Evolutionary conservation across 2,888 invertebrate genomes (phyloP).

Genomic region (Epirrita christyi): DNA sequence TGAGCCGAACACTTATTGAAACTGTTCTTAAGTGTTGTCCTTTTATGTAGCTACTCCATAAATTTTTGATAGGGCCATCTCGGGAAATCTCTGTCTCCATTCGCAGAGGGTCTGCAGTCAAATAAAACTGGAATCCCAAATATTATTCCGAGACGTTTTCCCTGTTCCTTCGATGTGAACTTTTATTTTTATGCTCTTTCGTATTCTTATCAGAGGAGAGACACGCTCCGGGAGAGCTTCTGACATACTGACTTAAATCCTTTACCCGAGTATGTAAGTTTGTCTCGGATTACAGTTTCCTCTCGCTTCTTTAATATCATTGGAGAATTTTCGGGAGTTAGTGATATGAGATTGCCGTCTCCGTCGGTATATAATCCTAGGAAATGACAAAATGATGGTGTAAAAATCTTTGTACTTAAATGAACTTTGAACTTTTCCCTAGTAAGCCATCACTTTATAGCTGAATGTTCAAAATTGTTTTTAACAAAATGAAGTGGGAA

Average conservation of each 20-base stretch:
- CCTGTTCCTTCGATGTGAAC: conserved; percentile 81
- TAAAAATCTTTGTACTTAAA: not conserved
- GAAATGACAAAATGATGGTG: conserved; percentile 4
- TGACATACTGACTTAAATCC: conserved; percentile 80
- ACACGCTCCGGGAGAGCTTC: conserved; percentile 77
- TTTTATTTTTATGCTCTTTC: conserved; percentile 84
- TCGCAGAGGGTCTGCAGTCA: conserved; percentile 82
- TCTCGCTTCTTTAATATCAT: conserved; percentile 52
- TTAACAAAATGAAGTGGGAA: not conserved
- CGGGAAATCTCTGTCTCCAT: conserved; percentile 84
- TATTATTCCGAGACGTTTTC: conserved; percentile 83
- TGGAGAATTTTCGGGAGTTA: conserved; percentile 45
- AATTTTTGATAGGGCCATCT: conserved; percentile 84
- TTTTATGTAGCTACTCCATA: conserved; percentile 84
- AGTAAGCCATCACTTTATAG: not conserved
- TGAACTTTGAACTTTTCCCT: not conserved
- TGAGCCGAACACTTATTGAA: conserved; percentile 79
- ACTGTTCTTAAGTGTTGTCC: conserved; percentile 82
- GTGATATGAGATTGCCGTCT: not conserved
- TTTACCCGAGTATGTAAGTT: conserved; percentile 66
- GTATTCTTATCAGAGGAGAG: conserved; percentile 81
- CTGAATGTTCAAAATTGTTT: too few relatives aligned
- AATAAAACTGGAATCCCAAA: conserved; percentile 84
- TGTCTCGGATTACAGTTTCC: conserved; percentile 62
- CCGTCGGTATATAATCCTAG: conserved; percentile 19